These are phyloP conservation scores for Gortyna flavago DNA, from an alignment of 2,888 invertebrate species.

Conservation along the genomic window DNA sequence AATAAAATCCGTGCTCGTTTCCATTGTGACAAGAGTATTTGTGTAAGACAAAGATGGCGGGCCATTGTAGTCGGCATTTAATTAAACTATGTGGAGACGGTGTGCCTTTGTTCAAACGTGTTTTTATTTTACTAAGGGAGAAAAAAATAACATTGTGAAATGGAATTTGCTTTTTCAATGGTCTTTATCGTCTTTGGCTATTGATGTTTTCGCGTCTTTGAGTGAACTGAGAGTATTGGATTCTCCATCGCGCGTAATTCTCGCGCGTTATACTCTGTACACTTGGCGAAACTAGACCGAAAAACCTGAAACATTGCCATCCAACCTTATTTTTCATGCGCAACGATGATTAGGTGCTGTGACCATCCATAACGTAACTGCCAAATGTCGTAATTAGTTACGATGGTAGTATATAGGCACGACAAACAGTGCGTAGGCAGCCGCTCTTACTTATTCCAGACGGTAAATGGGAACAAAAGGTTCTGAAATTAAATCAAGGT, in stretches of 20 bases:
- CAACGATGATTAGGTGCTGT: too few species aligned
- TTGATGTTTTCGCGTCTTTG: background rate
- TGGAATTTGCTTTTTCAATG: background rate
- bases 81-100: conserved; percentile 65
- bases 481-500: conserved; percentile 1
- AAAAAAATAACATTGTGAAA: background rate
- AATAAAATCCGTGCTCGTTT: conserved; percentile 50
- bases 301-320: background rate
- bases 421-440: background rate
- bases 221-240: background rate
- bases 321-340: background rate
- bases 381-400: background rate
- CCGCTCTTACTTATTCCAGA: background rate
- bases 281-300: background rate
- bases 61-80: conserved; percentile 64
- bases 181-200: background rate
- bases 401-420: background rate
- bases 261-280: background rate
- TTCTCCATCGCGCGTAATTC: too few species aligned
- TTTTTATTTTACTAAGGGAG: conserved; percentile 23
- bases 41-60: conserved; percentile 61
- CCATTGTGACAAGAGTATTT: conserved; percentile 55
- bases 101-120: conserved; percentile 37
- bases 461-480: conserved; percentile 9
- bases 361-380: background rate